Evolutionary conservation across 2,113 vertebrate genomes (phyloP), one percentile per base, ranked within the genome.

Genomic region (Pachyramphus minor): DNA sequence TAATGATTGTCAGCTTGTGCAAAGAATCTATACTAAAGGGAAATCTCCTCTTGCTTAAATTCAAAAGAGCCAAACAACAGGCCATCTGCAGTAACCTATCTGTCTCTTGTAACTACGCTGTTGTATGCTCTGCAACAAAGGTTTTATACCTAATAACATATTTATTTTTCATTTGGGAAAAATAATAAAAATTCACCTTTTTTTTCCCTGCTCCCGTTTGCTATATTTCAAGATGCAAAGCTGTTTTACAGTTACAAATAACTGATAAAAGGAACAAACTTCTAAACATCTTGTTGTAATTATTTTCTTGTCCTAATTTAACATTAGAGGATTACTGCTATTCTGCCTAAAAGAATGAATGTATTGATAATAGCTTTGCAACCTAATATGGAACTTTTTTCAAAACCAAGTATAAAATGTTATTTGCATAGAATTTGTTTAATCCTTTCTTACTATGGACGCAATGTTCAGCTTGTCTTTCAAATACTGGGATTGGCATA

Each of bases 181-280:
- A 47, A 42, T 27, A 83, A 62, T 27, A 42, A 62, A 68, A 58
- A 27, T n/a, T n/a, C n/a, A n/a, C n/a, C n/a, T n/a, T 67, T 33
- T 39, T 9, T 2, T 12, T 1, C 3, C 23, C 4, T 4, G 7
- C 19, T 14, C 13, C 6, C 4, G 4, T 11, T 37, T 68, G 11
- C 12, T 78, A 10, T 31, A 67, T 80, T 90, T 92, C 64, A 89
- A 89, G n/a, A 80, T 35, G 14, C 35, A 85, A 76, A 79, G 19
- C 60, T 78, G 8, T 12, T 67, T 50, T 45, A 72, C 33, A 66
- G 31, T 58, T 71, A 55, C 11, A 74, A 63, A 27, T 44, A 18
- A 75, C 18, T 52, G 15, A 35, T 33, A 87, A 89, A 79, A 89
- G 72, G 13, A 82, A 58, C 9, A 84, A 84, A 60, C 6, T 72